These are phyloP conservation scores for Cherax quadricarinatus DNA, from an alignment of 1,140 invertebrate species.

Conservation along the genomic window DNA sequence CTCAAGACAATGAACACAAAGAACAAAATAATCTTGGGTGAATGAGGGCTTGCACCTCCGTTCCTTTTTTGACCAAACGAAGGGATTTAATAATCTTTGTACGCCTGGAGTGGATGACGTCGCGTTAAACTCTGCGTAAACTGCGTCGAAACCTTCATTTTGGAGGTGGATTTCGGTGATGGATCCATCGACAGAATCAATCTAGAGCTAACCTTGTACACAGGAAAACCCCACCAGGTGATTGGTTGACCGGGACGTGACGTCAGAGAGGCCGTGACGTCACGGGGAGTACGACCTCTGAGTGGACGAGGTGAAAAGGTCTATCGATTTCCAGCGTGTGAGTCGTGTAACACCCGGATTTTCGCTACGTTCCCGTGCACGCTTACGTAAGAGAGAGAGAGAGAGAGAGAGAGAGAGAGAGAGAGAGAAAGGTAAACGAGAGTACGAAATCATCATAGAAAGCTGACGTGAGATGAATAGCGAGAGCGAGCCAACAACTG, in stretches of 20 bases:
- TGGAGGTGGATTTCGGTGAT: neutral
- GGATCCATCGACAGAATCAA: neutral
- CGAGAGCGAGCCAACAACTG: too few species aligned
- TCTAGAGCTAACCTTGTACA: constrained; percentile 53
- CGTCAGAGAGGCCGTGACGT: constrained; percentile 58
- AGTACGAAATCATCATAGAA: too few species aligned
- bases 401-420: neutral
- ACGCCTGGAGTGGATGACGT: too few species aligned
- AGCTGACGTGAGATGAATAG: too few species aligned
- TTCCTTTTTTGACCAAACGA: too few species aligned
- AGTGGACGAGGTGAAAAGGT: constrained; percentile 69
- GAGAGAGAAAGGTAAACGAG: too few species aligned
- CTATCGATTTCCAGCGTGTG: constrained; percentile 56
- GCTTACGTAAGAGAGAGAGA: neutral
- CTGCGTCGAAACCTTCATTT: neutral
- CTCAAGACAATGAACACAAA: too few species aligned
- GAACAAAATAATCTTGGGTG: too few species aligned
- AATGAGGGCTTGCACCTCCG: too few species aligned
- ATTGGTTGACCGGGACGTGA: constrained; percentile 51
- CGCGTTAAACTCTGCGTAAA: too few species aligned
- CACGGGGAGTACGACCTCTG: constrained; percentile 63
- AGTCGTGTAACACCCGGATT: constrained; percentile 26
- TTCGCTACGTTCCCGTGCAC: neutral
- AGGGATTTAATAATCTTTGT: too few species aligned
- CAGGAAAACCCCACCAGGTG: neutral